phyloP scores from a whole-genome alignment of 2,113 vertebrate genomes.

The Hypocryptadius cinnamomeus region DNA sequence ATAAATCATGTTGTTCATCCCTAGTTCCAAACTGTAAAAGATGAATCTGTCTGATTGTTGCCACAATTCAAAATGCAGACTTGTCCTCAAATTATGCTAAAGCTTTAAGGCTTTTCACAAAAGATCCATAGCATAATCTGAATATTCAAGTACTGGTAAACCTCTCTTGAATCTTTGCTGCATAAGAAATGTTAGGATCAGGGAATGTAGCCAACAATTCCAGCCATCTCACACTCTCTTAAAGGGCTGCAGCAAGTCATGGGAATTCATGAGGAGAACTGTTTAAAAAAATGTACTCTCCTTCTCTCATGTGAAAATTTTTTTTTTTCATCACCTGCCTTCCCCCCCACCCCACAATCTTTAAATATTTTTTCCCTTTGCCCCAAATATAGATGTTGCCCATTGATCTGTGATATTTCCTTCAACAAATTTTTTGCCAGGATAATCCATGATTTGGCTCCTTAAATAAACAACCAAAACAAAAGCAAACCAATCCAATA shows the following conservation, averaged over 20 bases:
- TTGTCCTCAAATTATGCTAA: background rate
- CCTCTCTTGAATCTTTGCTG: background rate
- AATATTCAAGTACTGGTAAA: background rate
- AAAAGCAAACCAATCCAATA: background rate
- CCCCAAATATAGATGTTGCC: background rate
- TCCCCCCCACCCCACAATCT: accelerated
- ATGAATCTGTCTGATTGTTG: background rate
- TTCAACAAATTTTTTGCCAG: background rate
- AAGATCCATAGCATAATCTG: background rate
- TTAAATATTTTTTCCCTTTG: background rate
- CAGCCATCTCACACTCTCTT: background rate
- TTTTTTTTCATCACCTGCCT: background rate
- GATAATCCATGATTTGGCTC: background rate
- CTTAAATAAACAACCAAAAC: background rate
- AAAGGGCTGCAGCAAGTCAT: background rate
- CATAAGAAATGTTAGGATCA: background rate
- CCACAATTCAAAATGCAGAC: background rate
- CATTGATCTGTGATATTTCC: background rate
- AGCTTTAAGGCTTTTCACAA: background rate
- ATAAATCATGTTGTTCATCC: background rate
- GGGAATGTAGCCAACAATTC: background rate
- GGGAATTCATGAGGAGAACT: background rate
- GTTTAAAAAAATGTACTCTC: background rate
- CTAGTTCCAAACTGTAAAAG: background rate
- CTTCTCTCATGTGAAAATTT: background rate